Evolutionary conservation across 2,888 invertebrate species (phyloP), one percentile per base, ranked within the genome.

Genomic region (Shargacucullia verbasci): DNA sequence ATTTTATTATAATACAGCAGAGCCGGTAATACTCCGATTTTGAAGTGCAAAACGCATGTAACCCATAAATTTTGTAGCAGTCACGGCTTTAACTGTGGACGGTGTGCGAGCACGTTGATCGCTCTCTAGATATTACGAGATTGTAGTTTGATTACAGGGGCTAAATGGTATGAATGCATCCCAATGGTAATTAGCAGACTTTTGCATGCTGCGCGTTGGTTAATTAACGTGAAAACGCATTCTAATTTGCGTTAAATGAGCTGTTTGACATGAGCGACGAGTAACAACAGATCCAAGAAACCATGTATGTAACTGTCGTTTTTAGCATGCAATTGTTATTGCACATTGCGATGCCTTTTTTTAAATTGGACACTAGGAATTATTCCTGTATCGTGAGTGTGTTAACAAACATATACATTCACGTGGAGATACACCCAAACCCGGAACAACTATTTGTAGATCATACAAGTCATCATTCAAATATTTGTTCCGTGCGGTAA

Each of bases 191-290:
- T 73, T 65, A 77, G 46, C 46, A 48, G 45, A 54, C 60, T 72
- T 77, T 75, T 57, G 59, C 63, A 80, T 84, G 76, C 81, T 49
- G 59, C 61, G 34, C 66, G 70, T 60, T 61, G 49, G 63, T 59
- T 73, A 82, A 82, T 86, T 84, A 83, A 81, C 79, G 81, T 78
- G 81, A 82, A 83, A 79, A 78, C 73, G 78, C 72, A 83, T 82
- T 78, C 59, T 78, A 79, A 82, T 83, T 72, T 70, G 76, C 64
- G 77, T 74, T 80, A 85, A 85, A 78, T 78, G 59, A 70, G 72
- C 79, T 81, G 72, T 63, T 88, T 87, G 68, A 53, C 70, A 88
- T 88, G 85, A 74, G 59, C 50, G 61, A 48, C 76, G 47, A 37
- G 77, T 74, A 66, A 58, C 72, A 52, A 54, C 54, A 70, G 56